Base-by-base conservation (phyloP, 2,888 invertebrate species). In the Apodemia zela region DNA sequence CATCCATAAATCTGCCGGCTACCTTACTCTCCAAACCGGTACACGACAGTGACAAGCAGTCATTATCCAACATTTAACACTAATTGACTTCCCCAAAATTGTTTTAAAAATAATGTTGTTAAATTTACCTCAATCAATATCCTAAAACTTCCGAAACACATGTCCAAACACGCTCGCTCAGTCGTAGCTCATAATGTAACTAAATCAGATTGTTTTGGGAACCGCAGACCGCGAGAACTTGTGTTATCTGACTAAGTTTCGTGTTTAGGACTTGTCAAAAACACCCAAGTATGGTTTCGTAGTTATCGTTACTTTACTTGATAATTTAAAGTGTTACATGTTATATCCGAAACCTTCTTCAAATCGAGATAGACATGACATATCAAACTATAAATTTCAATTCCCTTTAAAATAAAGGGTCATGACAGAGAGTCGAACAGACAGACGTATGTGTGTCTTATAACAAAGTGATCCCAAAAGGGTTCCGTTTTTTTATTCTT, bases 211-310 rank as follows among this genome's bases (percentile, higher is more conserved):
- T 54, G 54, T 54, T 15, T 54, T 2, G 25, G 5, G 13, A 42
- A 54, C 54, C 54, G 21, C 54, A 54, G 54, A 25, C 54, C 54
- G 7, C 54, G 5, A 25, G 25, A 54, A 54, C 54, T 54, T 21
- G 25, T 54, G 25, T 15, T 49, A 49, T 49, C 54, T 51, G 13
- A 42, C 38, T 42, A 42, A 54, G 54, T 25, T 54, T 54, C 21
- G 21, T 54, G 54, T 54, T 54, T 54, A 25, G 54, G 21, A 54
- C 54, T 54, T 54, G 54, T 54, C 54, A 54, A 54, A 54, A 54
- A 54, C 54, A 54, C 54, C 21, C 21, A 49, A 49, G 54, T 25
- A 25, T 54, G 54, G 25, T 54, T 54, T 25, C 25, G 21, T 25
- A 54, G 54, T 54, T 54, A 54, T 25, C 25, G 21, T 54, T 54